Evolutionary conservation across 2,797 vertebrate genomes (phyloP).

Genomic region (Microhierax caerulescens): DNA sequence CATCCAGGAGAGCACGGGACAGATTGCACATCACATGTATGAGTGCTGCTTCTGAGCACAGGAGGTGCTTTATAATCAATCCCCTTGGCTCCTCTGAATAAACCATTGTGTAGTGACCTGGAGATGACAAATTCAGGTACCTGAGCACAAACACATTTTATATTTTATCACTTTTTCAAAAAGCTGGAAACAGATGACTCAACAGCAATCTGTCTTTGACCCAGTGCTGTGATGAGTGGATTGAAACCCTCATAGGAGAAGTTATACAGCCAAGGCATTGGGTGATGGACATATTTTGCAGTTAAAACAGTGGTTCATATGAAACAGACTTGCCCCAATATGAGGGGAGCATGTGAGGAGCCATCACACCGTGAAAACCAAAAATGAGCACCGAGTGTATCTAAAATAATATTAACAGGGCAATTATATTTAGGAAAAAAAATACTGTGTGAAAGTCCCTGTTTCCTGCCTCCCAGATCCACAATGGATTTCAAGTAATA

Average conservation of each 20-base stretch:
- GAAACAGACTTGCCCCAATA: not conserved
- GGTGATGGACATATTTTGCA: not conserved
- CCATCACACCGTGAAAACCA: not conserved
- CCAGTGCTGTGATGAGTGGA: not conserved
- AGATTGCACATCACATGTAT: not conserved
- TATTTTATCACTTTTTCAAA: slow-evolving; percentile 24
- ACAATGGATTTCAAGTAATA: slow-evolving; percentile 21
- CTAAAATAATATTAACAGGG: not conserved
- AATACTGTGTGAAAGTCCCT: not conserved
- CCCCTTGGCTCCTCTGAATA: not conserved
- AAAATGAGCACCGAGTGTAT: not conserved
- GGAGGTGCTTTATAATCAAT: not conserved
- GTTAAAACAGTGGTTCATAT: not conserved
- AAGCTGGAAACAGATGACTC: not conserved
- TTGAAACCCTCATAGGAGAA: not conserved
- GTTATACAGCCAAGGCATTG: not conserved
- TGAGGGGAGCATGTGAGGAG: rapidly evolving
- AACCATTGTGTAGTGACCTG: not conserved
- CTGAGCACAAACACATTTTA: not conserved
- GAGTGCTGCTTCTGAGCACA: not conserved
- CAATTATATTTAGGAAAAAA: not conserved
- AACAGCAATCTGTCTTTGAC: not conserved
- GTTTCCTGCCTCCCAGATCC: not conserved
- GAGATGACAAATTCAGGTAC: not conserved
- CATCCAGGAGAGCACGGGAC: not conserved